phyloP scores from a whole-genome alignment of 2,797 vertebrate species.

The Notamacropus eugenii region DNA sequence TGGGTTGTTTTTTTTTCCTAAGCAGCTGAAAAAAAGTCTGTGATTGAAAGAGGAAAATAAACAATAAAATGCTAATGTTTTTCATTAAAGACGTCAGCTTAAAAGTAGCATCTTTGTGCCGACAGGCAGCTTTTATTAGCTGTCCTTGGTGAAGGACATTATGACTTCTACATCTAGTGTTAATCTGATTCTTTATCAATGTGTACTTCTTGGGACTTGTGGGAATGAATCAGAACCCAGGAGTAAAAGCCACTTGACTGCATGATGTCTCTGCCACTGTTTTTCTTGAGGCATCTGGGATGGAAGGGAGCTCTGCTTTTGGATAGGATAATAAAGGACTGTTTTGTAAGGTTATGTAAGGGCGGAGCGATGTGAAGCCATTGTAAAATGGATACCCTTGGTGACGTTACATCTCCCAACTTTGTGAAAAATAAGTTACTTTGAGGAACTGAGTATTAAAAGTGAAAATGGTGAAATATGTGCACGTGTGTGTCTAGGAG shows the following conservation, averaged over 20 bases:
- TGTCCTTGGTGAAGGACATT: background rate
- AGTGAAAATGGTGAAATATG: background rate
- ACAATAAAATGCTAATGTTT: slow-evolving; percentile 65
- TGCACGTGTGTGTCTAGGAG: background rate
- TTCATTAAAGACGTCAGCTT: slow-evolving; percentile 57
- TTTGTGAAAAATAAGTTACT: slow-evolving; percentile 5
- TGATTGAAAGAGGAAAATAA: slow-evolving; percentile 75
- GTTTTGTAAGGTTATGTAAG: background rate
- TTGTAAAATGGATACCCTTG: slow-evolving; percentile 5
- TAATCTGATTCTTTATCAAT: slow-evolving; percentile 52
- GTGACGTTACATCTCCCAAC: background rate
- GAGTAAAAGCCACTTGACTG: background rate
- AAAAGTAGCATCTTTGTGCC: slow-evolving; percentile 48
- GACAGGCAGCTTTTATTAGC: slow-evolving; percentile 9
- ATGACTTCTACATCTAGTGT: slow-evolving; percentile 30
- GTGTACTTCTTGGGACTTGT: slow-evolving; percentile 19
- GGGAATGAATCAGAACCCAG: background rate
- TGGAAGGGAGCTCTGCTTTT: background rate
- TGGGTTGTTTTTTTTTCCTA: slow-evolving; percentile 27
- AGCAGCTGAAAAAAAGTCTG: slow-evolving; percentile 68
- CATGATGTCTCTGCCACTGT: background rate
- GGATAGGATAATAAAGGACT: background rate
- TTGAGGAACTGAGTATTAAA: background rate
- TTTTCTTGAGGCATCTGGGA: background rate
- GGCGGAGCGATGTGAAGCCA: background rate